Evolutionary conservation across 2,797 vertebrate species (phyloP).

Genomic region (Xiphorhynchus erythropygius): DNA sequence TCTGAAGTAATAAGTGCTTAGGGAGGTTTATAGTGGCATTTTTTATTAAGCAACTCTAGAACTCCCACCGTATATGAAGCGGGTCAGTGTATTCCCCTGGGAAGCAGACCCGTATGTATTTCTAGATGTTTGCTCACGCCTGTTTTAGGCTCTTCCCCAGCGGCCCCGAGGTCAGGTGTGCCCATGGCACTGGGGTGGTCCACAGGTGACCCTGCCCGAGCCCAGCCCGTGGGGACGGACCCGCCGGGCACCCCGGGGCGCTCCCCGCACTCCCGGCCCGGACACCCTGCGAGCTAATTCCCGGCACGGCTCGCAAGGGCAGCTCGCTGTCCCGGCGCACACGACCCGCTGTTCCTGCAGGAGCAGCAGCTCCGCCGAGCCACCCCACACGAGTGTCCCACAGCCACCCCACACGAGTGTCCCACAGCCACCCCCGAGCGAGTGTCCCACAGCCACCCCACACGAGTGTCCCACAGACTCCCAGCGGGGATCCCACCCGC

Average conservation of each 20-base stretch:
- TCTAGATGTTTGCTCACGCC: neutral
- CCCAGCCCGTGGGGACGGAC: too few species aligned
- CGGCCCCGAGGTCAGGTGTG: accelerated
- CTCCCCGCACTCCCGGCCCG: neutral
- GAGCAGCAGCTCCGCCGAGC: neutral
- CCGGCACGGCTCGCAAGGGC: neutral
- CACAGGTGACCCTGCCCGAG: too few species aligned
- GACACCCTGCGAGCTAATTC: too few species aligned
- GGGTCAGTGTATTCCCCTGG: neutral
- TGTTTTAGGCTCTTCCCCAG: accelerated
- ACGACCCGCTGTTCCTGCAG: neutral
- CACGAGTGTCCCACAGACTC: too few species aligned
- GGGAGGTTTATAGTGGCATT: neutral
- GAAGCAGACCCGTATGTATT: accelerated
- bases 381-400: too few species aligned
- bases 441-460: too few species aligned
- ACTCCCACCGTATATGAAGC: accelerated
- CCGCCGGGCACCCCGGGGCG: neutral
- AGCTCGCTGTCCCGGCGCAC: neutral
- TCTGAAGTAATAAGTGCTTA: neutral
- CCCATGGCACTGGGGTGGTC: neutral
- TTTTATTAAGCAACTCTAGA: neutral
- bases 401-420: too few species aligned
- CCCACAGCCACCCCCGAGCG: too few species aligned
- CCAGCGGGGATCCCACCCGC: too few species aligned